Evolutionary conservation across 1,140 invertebrate genomes (phyloP).

Genomic region (Venturia canescens): DNA sequence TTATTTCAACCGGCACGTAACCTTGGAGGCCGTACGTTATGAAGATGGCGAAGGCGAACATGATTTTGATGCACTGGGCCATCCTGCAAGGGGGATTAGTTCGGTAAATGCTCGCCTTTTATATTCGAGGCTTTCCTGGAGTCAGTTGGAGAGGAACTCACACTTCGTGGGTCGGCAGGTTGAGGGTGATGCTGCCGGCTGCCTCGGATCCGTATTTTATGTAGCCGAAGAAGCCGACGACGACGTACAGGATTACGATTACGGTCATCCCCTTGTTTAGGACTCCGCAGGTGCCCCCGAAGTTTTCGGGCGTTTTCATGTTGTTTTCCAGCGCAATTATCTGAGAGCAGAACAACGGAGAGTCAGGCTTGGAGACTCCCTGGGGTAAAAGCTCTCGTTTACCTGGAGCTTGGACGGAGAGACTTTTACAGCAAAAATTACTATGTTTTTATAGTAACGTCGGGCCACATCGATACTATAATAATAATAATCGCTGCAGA

Average conservation of each 20-base stretch:
- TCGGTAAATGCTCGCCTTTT: too few relatives aligned
- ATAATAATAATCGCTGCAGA: too few relatives aligned
- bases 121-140: not conserved
- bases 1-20: constrained; percentile 93
- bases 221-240: constrained; percentile 89
- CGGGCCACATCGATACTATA: too few relatives aligned
- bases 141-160: constrained; percentile 80
- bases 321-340: constrained; percentile 91
- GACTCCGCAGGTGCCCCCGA: constrained; percentile 84
- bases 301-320: constrained; percentile 86
- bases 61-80: constrained; percentile 79
- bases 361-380: too few relatives aligned
- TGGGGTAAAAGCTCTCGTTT: too few relatives aligned
- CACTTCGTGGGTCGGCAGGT: constrained; percentile 79
- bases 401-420: too few relatives aligned
- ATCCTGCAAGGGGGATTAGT: too few relatives aligned
- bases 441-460: too few relatives aligned
- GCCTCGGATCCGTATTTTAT: constrained; percentile 83
- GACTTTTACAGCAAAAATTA: too few relatives aligned
- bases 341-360: constrained; percentile 78
- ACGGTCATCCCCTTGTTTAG: constrained; percentile 87
- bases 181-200: constrained; percentile 84
- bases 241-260: constrained; percentile 84
- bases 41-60: constrained; percentile 89
- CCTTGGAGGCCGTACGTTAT: constrained; percentile 91